Conservation (phyloP, 1,140 invertebrate species). For the Helicoverpa zea region DNA sequence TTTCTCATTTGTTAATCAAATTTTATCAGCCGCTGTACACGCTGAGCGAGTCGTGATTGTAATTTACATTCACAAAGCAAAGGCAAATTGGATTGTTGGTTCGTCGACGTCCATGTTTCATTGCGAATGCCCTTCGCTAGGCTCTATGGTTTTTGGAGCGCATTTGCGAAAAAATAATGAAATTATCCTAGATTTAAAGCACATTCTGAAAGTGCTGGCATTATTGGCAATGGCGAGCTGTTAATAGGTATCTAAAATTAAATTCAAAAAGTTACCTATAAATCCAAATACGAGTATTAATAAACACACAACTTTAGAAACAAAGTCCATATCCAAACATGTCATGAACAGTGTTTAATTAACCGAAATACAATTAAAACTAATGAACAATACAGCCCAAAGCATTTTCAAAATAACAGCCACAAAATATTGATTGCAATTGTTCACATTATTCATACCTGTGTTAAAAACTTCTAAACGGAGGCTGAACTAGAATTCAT, state of each 20-base stretch:
- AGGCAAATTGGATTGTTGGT: slow-evolving; percentile 73
- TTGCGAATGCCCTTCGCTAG: slow-evolving; percentile 32
- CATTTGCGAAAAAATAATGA: background rate
- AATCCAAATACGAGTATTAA: too few species aligned
- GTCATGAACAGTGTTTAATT: too few species aligned
- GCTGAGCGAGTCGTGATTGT: slow-evolving; percentile 59
- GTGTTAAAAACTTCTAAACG: background rate
- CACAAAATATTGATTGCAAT: too few species aligned
- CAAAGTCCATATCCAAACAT: too few species aligned
- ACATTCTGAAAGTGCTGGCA: background rate
- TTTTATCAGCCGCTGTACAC: slow-evolving; percentile 51
- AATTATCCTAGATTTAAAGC: background rate
- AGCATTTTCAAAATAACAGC: background rate
- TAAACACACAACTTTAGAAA: too few species aligned
- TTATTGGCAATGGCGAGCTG: background rate
- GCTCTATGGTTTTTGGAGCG: background rate
- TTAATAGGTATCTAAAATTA: background rate
- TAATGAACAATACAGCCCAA: too few species aligned
- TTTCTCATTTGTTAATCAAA: slow-evolving; percentile 47
- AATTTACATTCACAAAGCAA: slow-evolving; percentile 78
- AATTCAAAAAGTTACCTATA: too few species aligned
- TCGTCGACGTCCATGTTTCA: slow-evolving; percentile 27
- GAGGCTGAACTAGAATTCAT: background rate
- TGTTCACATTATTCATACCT: too few species aligned
- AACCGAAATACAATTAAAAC: too few species aligned